Base-by-base conservation (phyloP, 2,797 vertebrate species). In the Mionectes olivaceus region DNA sequence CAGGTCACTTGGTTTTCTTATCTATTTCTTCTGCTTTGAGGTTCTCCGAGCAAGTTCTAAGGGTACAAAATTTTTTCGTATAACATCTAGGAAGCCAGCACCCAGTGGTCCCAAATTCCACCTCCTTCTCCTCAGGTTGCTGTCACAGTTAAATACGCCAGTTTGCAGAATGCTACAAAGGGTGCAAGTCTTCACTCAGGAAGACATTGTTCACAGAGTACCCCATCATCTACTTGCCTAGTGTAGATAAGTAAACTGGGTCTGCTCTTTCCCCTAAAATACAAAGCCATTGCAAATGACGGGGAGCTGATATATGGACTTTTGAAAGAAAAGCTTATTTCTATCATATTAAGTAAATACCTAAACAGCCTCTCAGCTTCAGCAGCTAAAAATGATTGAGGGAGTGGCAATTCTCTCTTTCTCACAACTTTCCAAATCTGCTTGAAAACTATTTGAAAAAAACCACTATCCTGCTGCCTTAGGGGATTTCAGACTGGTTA, bases 51-150 rank as follows among this genome's bases (percentile, higher is more conserved):
- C 9, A 6, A 5, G 11, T 27, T 82, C 5, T 52, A 41, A 56
- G 6, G 13, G 16, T 18, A 56, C 12, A 87, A 60, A 37, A 1
- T 0, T 13, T 75, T 55, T 60, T 19, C 22, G 11, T 10, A 2
- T 23, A 56, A 32, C 5, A 30, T n/a, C 19, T 55, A 11, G 12
- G 21, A 4, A 82, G 7, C 10, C 7, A 10, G n/a, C 3, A 61
- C 2, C 2, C 19, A 14, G 11, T 22, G 33, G 15, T 28, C 13
- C 18, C 16, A 44, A 32, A 56, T 7, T 56, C 24, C 2, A 52
- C 24, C 12, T 81, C 27, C 12, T 87, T 27, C 33, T 74, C 35
- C 44, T 81, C 27, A 68, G 32, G 10, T 30, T 83, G 12, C 12
- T 50, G 4, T 41, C 28, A 56, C 14, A 63, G 18, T 52, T 59